phyloP scores from a whole-genome alignment of 2,888 invertebrate species.

The Lapara coniferarum region DNA sequence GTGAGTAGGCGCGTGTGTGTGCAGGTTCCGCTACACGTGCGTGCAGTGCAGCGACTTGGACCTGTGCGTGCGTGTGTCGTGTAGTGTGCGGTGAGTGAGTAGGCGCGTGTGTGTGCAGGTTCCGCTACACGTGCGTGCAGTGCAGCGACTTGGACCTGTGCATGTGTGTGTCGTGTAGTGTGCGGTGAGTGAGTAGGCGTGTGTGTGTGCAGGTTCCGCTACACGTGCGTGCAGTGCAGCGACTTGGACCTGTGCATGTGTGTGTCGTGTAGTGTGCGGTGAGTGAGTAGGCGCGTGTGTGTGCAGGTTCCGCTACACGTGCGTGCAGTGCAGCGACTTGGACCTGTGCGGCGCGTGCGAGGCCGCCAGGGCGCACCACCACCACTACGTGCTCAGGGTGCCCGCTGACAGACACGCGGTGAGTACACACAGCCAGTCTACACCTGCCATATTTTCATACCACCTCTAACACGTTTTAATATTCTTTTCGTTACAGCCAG shows the following conservation, averaged over 20 bases:
- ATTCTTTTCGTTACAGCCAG: neutral
- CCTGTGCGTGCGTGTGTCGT: too few relatives aligned
- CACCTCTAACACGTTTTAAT: neutral
- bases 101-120: neutral
- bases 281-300: too few relatives aligned
- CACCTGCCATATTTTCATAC: neutral
- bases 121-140: slow-evolving; percentile 9
- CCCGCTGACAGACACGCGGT: slow-evolving; percentile 11
- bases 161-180: too few relatives aligned
- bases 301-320: slow-evolving; percentile 7
- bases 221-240: slow-evolving; percentile 9
- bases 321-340: slow-evolving; percentile 8
- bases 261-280: too few relatives aligned
- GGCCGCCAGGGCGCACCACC: neutral
- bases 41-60: slow-evolving; percentile 6
- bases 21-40: slow-evolving; percentile 10
- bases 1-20: too few relatives aligned
- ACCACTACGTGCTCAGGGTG: slow-evolving; percentile 6
- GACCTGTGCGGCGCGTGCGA: slow-evolving; percentile 11
- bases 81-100: too few relatives aligned
- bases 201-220: neutral
- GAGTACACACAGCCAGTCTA: neutral
- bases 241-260: neutral
- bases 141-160: neutral
- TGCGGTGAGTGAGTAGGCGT: too few relatives aligned